phyloP scores from a whole-genome alignment of 1,140 invertebrate genomes.

The Sycobia sp. region DNA sequence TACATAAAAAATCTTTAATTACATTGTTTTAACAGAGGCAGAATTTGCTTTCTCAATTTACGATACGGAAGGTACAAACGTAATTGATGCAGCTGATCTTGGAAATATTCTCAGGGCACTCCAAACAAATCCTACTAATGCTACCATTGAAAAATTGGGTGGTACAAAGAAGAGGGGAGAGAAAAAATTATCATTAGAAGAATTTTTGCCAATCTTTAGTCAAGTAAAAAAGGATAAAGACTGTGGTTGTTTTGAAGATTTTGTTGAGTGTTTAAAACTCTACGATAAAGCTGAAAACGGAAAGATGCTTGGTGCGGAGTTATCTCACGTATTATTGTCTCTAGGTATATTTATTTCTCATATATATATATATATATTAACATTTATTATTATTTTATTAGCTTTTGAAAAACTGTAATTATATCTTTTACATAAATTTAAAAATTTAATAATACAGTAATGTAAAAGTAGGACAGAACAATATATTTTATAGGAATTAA shows the following conservation, averaged over 20 bases:
- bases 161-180: constrained; percentile 95
- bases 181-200: constrained; percentile 80
- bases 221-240: constrained; percentile 97
- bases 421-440: neutral
- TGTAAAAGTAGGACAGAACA: too few relatives aligned
- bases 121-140: constrained; percentile 91
- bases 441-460: neutral
- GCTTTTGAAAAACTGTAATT: neutral
- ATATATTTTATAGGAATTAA: too few relatives aligned
- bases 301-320: constrained; percentile 94
- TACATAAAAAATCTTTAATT: neutral
- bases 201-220: constrained; percentile 98
- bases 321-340: constrained; percentile 92
- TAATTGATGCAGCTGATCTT: constrained; percentile 82
- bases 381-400: neutral
- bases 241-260: constrained; percentile 96
- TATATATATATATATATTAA: neutral
- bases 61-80: constrained; percentile 81
- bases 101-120: constrained; percentile 91
- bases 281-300: constrained; percentile 99
- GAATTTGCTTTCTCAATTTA: constrained; percentile 89
- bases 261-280: constrained; percentile 98
- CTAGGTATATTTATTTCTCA: constrained; percentile 71
- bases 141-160: constrained; percentile 88
- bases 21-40: constrained; percentile 66